Conservation (phyloP, 2,888 invertebrate genomes). For the Eurytoma adleriae region DNA sequence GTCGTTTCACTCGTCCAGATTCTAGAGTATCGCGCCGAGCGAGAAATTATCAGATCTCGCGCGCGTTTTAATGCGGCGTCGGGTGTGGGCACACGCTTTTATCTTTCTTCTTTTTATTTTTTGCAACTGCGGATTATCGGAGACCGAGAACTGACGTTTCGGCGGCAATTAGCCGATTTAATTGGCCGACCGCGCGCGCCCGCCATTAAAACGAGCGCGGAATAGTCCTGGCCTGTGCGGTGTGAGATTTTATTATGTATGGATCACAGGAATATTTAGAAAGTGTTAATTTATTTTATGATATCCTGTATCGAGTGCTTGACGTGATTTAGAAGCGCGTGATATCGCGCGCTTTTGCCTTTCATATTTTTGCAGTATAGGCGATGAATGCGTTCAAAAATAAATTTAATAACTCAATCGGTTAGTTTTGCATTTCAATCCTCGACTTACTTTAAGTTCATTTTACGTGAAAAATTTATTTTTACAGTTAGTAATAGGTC, state of each 20-base stretch:
- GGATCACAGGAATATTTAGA: background rate
- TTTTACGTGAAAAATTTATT: too few relatives aligned
- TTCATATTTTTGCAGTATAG: too few relatives aligned
- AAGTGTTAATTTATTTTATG: background rate
- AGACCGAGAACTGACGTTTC: constrained; percentile 24
- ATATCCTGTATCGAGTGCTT: background rate
- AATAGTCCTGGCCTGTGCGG: background rate
- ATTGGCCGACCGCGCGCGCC: background rate
- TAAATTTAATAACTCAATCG: background rate
- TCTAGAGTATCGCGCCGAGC: background rate
- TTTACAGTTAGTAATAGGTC: too few relatives aligned
- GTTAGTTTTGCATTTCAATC: background rate
- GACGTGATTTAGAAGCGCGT: too few relatives aligned
- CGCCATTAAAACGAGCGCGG: background rate
- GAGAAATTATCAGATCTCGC: constrained; percentile 18
- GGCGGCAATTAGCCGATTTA: constrained; percentile 52
- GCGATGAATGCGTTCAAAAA: background rate
- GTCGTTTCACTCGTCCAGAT: constrained; percentile 26
- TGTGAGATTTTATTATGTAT: background rate
- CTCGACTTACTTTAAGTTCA: too few relatives aligned
- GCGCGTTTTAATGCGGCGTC: background rate
- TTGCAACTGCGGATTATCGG: constrained; percentile 28
- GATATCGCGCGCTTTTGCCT: too few relatives aligned
- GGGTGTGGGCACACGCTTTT: constrained; percentile 20
- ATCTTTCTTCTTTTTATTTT: constrained; percentile 13